Base-by-base conservation (phyloP, 2,113 vertebrate species). In the Etheostoma spectabile region DNA sequence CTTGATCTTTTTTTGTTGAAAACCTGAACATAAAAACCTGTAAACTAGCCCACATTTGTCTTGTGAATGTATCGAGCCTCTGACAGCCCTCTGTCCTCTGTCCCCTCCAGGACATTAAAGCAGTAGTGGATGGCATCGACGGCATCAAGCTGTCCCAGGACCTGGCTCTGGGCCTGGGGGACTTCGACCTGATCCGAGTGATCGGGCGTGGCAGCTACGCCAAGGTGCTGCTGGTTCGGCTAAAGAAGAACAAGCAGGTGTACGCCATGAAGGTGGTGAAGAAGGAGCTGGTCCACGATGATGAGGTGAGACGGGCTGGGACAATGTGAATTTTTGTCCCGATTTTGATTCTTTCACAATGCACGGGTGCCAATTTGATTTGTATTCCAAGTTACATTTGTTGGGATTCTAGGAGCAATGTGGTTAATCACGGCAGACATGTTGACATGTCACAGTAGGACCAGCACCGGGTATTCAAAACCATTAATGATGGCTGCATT, bases 231-330 rank as follows among this genome's bases (percentile, higher is more conserved):
- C 90, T 99, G 88, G 98, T 99, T 30, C 95, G 98, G 60, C 95
- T 99, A 63, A 99, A 99, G 96, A 99, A 99, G 94, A 97, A 97
- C 0, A 97, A 97, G 63, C 97, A 98, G 72, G 90, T 97, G 46
- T 99, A 97, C 2, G 98, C 98, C 85, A 99, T 99, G 98, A 99
- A 99, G 92, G 98, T 99, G 80, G 98, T 99, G 88, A 99, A 99
- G 92, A 99, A 99, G 92, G 98, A 99, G 86, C 93, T 99, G 88
- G 98, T 99, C 61, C 97, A 99, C 0, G 98, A 99, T 0, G 98
- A 99, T 1, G 98, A 99, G 97, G 98, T 98, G 91, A 93, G 95
- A 61, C 38, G 38, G 38, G 38, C 38, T 42, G 38, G 38, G 38
- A 11, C 10, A 0, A 3, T 42, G 8, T 11, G 8, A n/a, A n/a